phyloP scores from a whole-genome alignment of 2,888 invertebrate species.

The Glyphotaelius pellucidus region DNA sequence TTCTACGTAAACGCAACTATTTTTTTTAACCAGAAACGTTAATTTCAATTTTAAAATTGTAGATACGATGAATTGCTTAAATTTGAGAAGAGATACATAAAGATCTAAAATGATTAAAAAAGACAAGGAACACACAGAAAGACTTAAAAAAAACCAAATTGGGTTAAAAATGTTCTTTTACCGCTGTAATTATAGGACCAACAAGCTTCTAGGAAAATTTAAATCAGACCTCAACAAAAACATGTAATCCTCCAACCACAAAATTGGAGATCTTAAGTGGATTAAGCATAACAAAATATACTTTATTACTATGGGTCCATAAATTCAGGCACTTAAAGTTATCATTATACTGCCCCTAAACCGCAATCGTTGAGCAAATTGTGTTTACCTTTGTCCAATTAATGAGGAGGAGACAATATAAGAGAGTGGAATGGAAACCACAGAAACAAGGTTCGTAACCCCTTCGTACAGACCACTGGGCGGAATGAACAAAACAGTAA shows the following conservation, averaged over 20 bases:
- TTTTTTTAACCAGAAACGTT: not conserved
- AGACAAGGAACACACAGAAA: not conserved
- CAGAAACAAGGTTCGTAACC: constrained; percentile 2
- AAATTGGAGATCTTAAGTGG: not conserved
- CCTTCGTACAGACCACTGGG: not conserved
- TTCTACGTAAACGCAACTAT: not conserved
- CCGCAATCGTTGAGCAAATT: constrained; percentile 15
- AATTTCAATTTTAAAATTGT: not conserved
- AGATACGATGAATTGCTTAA: not conserved
- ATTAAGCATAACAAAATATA: not conserved
- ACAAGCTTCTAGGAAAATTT: not conserved
- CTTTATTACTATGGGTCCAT: not conserved
- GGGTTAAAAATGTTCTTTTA: not conserved
- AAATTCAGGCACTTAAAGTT: not conserved
- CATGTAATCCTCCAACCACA: not conserved
- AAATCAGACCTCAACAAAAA: not conserved
- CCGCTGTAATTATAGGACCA: not conserved
- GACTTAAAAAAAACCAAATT: not conserved
- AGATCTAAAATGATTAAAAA: not conserved
- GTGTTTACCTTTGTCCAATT: constrained; percentile 25
- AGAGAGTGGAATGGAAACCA: constrained; percentile 8
- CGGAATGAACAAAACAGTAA: not conserved
- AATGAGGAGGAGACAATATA: constrained; percentile 14
- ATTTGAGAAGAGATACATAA: not conserved
- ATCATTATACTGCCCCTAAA: not conserved